Percentiles rank a stretch among this genome's conserved stretches.
These are phyloP conservation scores for Thalassophryne amazonica DNA, from an alignment of 2,797 vertebrate species.

Conservation along the genomic window DNA sequence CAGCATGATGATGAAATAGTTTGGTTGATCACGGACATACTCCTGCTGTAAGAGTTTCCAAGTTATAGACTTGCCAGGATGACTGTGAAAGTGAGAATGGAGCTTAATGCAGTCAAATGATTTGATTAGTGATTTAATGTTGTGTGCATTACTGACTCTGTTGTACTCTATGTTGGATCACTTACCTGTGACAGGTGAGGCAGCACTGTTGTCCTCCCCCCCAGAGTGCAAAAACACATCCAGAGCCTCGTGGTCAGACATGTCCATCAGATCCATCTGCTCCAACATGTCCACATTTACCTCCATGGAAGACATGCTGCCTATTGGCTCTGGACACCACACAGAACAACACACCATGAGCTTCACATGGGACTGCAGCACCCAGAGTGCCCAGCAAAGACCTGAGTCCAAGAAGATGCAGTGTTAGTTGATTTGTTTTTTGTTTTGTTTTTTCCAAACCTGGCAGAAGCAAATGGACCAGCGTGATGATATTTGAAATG, in stretches of 20 bases:
- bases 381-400: constrained; percentile 33
- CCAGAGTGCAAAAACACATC: constrained; percentile 89
- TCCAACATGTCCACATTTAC: constrained; percentile 94
- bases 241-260: constrained; percentile 89
- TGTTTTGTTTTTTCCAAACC: neutral
- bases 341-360: constrained; percentile 9
- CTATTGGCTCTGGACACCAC: constrained; percentile 82
- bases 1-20: too few species aligned
- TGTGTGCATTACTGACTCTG: neutral
- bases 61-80: too few species aligned
- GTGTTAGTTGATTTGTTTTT: neutral
- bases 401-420: constrained; percentile 65
- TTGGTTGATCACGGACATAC: too few species aligned
- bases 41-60: too few species aligned
- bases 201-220: constrained; percentile 78
- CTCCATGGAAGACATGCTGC: constrained; percentile 96
- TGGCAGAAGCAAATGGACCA: constrained; percentile 50
- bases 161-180: too few species aligned
- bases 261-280: constrained; percentile 91
- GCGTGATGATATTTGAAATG: constrained; percentile 41
- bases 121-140: neutral
- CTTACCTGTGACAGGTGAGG: constrained; percentile 85
- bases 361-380: neutral
- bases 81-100: too few species aligned
- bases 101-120: neutral